Percentiles rank a stretch among this genome's conserved stretches.
Conservation (phyloP, 2,113 vertebrate species). For the Neoarius graeffei region DNA sequence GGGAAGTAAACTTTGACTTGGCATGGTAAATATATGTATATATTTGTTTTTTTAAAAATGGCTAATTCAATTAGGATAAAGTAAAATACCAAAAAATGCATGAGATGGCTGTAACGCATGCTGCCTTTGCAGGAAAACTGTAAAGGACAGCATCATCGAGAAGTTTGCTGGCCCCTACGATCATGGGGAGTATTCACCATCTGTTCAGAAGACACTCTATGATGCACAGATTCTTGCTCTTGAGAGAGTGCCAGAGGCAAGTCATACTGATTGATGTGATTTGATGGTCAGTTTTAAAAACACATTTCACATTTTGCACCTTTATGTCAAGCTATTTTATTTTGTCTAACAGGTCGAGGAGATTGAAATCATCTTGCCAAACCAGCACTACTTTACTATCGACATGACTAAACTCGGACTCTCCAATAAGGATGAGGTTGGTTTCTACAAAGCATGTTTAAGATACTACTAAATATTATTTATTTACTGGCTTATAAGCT, state of each 20-base stretch:
- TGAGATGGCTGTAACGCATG: background rate
- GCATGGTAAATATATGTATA: constrained; percentile 76
- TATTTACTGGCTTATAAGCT: background rate
- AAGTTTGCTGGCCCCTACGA: constrained; percentile 89
- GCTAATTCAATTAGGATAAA: background rate
- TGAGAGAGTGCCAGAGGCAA: constrained; percentile 79
- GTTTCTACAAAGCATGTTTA: constrained; percentile 35
- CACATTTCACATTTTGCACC: background rate
- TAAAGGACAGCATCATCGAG: constrained; percentile 81
- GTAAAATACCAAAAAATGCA: background rate
- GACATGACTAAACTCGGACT: constrained; percentile 92
- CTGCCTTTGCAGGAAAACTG: constrained; percentile 72
- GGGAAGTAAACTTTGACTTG: constrained; percentile 76
- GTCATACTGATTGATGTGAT: constrained; percentile 28
- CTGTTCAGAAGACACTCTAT: constrained; percentile 95
- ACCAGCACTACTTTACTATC: constrained; percentile 86
- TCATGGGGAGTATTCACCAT: constrained; percentile 85
- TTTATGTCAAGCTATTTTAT: background rate
- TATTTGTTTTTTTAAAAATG: background rate
- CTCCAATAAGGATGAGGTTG: constrained; percentile 88
- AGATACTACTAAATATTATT: background rate
- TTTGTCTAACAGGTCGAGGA: constrained; percentile 82
- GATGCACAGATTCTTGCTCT: constrained; percentile 79
- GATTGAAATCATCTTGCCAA: constrained; percentile 88
- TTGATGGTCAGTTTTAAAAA: background rate